phyloP scores from a whole-genome alignment of 2,888 invertebrate species.

The Apantesis nais region DNA sequence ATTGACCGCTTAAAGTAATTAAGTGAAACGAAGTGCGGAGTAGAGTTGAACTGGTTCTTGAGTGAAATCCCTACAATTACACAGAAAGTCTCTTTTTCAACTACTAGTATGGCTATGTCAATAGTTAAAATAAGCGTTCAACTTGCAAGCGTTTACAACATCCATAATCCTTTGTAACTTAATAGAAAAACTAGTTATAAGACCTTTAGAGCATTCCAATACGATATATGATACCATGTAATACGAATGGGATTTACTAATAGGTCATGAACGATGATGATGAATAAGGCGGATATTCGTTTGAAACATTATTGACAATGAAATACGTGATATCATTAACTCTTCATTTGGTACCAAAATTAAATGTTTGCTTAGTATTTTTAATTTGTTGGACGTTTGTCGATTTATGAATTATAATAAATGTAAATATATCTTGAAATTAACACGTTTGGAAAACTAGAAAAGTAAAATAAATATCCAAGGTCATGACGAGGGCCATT shows the following conservation, averaged over 20 bases:
- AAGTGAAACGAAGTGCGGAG: neutral
- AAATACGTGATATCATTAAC: neutral
- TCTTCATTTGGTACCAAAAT: neutral
- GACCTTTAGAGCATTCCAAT: neutral
- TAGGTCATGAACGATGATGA: neutral
- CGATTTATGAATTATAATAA: neutral
- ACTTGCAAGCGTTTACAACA: slow-evolving; percentile 12
- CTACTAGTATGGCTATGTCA: neutral
- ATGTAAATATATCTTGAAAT: neutral
- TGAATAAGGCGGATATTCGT: neutral
- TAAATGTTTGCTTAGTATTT: neutral
- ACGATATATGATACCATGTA: too few species aligned
- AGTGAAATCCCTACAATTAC: slow-evolving; percentile 9
- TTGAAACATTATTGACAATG: neutral
- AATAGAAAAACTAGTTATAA: slow-evolving; percentile 12
- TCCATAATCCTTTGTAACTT: slow-evolving; percentile 7
- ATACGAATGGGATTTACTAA: neutral
- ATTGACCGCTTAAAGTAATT: neutral
- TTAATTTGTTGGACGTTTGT: neutral
- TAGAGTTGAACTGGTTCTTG: neutral
- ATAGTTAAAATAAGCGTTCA: neutral
- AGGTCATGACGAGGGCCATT: neutral
- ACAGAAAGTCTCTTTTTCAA: slow-evolving; percentile 6
- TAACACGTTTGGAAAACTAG: neutral
- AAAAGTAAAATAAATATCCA: neutral